These are phyloP conservation scores for Drosophila mayri DNA, from an alignment of 1,140 invertebrate genomes.

Conservation along the genomic window DNA sequence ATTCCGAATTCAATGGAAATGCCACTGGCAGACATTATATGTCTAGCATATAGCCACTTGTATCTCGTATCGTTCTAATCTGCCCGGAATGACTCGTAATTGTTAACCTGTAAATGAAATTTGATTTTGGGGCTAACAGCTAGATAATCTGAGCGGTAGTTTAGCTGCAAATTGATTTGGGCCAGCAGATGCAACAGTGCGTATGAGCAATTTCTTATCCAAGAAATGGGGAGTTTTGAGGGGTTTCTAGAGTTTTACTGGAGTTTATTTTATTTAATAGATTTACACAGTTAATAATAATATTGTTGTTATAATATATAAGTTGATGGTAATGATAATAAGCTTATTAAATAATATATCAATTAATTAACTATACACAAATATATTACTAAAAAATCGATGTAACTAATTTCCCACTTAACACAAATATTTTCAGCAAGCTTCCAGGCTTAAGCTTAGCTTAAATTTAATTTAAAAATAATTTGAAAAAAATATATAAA, in stretches of 20 bases:
- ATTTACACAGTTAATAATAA: too few relatives aligned
- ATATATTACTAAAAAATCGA: too few relatives aligned
- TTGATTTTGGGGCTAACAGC: slow-evolving; percentile 32
- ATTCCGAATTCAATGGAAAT: slow-evolving; percentile 6
- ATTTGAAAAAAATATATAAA: too few relatives aligned
- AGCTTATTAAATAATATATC: too few relatives aligned
- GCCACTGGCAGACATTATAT: slow-evolving; percentile 26
- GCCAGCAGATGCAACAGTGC: slow-evolving; percentile 29
- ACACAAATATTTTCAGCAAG: background rate
- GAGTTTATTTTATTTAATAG: background rate
- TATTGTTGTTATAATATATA: too few relatives aligned
- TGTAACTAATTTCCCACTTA: too few relatives aligned
- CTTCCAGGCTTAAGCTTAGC: background rate
- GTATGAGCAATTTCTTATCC: slow-evolving; percentile 15
- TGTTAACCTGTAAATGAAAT: slow-evolving; percentile 41
- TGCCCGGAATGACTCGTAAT: slow-evolving; percentile 31
- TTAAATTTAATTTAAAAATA: background rate
- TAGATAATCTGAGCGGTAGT: slow-evolving; percentile 31
- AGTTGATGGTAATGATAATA: too few relatives aligned
- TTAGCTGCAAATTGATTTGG: slow-evolving; percentile 34
- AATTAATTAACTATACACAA: too few relatives aligned
- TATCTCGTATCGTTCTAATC: slow-evolving; percentile 27
- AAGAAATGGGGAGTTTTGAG: background rate
- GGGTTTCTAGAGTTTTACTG: background rate
- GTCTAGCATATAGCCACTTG: background rate